Evolutionary conservation across 2,888 invertebrate species (phyloP), one percentile per base, ranked within the genome.

Genomic region (Andrena flavipes): DNA sequence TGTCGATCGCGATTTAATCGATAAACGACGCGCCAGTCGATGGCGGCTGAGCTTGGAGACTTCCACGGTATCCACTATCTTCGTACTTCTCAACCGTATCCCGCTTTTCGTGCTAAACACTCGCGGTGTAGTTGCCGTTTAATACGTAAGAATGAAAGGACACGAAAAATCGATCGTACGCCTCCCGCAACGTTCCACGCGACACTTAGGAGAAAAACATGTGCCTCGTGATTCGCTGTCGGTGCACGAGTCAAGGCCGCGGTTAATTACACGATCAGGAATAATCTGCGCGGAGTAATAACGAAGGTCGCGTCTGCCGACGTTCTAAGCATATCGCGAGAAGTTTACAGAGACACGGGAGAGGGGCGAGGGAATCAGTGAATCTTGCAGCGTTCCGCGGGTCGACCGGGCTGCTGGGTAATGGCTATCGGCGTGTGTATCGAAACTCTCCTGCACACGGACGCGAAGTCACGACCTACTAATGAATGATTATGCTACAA

Each of bases 401-500:
- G 59, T 33, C 54, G 26, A 48, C 20, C 60, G 68, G 29, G 76
- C 70, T 60, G 51, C 69, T 56, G 48, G 68, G 79, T 76, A 81
- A 82, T 71, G 54, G 26, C 70, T 30, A 65, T 35, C 42, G 68
- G 82, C 54, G 70, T 59, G 76, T 74, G 75, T 75, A 82, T 81
- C 76, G 71, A 54, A 42, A 75, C 76, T 75, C 76, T 80, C 73
- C 75, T 65, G 71, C 85, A 86, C 87, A 88, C 87, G 88, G 90
- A 91, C 90, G 86, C 88, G 80, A 82, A 93, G 93, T 93, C 93
- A 93, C 93, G 93, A 93, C 93, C 93, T 91, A 93, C 93, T 93
- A 93, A 93, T 93, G 93, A 93, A 93, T 92, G 93, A 93, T 93
- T 93, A 92, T 92, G 92, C 92, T 92, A 93, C 92, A 93, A 93